Evolutionary conservation across 1,140 invertebrate genomes (phyloP).

Genomic region (Nylanderia fulva): DNA sequence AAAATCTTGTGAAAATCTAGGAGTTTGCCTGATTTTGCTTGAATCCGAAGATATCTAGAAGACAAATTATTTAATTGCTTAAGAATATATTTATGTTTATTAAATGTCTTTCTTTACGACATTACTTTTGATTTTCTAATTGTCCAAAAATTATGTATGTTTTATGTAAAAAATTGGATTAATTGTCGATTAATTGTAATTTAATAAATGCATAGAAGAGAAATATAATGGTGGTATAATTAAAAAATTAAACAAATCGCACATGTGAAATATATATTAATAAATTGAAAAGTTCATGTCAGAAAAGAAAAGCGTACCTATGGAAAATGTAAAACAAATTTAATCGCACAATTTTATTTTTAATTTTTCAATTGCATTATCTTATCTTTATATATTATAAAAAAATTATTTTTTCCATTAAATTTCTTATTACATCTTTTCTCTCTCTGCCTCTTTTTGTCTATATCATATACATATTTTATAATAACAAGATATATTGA

Average conservation of each 20-base stretch:
- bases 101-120: not conserved
- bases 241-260: not conserved
- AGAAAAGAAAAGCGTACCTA: not conserved
- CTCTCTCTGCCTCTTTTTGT: too few relatives aligned
- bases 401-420: not conserved
- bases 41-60: not conserved
- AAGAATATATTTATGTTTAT: not conserved
- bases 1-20: slow-evolving; percentile 81
- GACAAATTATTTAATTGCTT: not conserved
- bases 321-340: not conserved
- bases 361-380: not conserved
- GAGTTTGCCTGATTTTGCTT: not conserved
- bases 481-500: too few relatives aligned
- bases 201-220: not conserved
- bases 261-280: not conserved
- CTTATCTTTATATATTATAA: not conserved
- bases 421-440: not conserved
- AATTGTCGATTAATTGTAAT: not conserved
- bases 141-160: not conserved
- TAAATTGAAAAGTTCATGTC: not conserved
- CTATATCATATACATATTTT: too few relatives aligned
- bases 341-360: not conserved
- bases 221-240: slow-evolving; percentile 6
- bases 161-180: slow-evolving; percentile 5
- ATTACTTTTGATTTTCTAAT: not conserved